phyloP scores from a whole-genome alignment of 2,797 vertebrate genomes.

The Pipistrellus pygmaeus region DNA sequence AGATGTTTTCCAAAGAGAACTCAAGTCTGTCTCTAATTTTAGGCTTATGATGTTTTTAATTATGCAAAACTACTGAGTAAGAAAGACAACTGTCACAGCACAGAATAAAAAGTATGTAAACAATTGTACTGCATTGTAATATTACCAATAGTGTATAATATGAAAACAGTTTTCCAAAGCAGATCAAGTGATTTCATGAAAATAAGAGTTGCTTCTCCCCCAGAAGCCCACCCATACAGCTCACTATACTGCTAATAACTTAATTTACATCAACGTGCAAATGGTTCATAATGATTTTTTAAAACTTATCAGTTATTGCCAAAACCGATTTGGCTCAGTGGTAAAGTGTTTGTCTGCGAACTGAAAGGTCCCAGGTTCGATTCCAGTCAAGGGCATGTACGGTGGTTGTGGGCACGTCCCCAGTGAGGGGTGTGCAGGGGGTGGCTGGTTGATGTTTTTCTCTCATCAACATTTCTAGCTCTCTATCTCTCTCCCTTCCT shows the following conservation, averaged over 20 bases:
- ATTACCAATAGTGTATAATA: constrained; percentile 41
- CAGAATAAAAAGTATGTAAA: constrained; percentile 67
- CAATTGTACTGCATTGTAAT: constrained; percentile 46
- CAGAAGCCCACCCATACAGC: background rate
- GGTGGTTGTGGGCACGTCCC: no score
- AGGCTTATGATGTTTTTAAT: constrained; percentile 55
- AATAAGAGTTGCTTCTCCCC: background rate
- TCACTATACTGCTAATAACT: constrained; percentile 20
- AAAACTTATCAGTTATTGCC: no score
- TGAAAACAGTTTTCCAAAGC: constrained; percentile 29
- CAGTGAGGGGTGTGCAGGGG: no score
- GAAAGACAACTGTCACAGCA: constrained; percentile 71
- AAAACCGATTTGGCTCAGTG: no score
- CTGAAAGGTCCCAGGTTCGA: no score
- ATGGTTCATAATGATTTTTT: background rate
- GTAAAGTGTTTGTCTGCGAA: no score
- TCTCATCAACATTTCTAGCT: no score
- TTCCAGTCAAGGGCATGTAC: no score
- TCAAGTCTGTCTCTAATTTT: constrained; percentile 19
- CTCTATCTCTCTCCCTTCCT: no score
- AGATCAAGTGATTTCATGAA: background rate
- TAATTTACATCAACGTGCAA: constrained; percentile 5
- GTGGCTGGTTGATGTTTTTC: no score
- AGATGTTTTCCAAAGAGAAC: constrained; percentile 62
- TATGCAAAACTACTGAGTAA: constrained; percentile 71